Evolutionary conservation across 2,888 invertebrate species (phyloP).

Genomic region (Rhaphigaster nebulosa): DNA sequence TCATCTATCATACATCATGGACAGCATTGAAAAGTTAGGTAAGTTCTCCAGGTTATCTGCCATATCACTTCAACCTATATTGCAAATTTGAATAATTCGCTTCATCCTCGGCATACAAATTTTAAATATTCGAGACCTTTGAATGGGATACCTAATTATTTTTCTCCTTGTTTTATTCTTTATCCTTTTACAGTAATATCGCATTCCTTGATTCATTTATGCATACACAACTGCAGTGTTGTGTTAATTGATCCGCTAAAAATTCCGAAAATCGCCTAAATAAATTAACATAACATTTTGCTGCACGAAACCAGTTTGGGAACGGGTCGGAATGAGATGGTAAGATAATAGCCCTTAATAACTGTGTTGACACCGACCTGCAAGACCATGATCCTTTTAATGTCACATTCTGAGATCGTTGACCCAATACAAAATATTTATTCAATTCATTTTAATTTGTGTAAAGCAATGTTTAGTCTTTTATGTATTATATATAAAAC

Average conservation of each 20-base stretch:
- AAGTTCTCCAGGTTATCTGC: too few species aligned
- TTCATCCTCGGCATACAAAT: too few species aligned
- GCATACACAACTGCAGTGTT: too few species aligned
- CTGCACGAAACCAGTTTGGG: neutral
- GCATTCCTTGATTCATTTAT: neutral
- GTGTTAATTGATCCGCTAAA: neutral
- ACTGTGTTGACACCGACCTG: neutral
- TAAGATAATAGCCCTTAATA: neutral
- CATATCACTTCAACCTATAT: too few species aligned
- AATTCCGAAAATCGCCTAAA: neutral
- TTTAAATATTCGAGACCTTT: neutral
- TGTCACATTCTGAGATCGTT: conserved; percentile 21
- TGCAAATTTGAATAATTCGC: too few species aligned
- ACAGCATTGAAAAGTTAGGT: too few species aligned
- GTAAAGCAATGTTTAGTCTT: neutral
- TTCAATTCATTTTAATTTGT: neutral
- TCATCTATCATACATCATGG: too few species aligned
- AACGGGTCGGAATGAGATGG: neutral
- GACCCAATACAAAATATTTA: neutral
- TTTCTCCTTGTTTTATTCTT: neutral
- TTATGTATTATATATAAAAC: too few species aligned
- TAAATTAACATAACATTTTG: neutral
- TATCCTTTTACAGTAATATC: neutral
- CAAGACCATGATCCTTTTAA: neutral
- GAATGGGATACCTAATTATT: neutral